Evolutionary conservation across 2,797 vertebrate genomes (phyloP), one percentile per base, ranked within the genome.

Genomic region (Malacoctenus gilli): DNA sequence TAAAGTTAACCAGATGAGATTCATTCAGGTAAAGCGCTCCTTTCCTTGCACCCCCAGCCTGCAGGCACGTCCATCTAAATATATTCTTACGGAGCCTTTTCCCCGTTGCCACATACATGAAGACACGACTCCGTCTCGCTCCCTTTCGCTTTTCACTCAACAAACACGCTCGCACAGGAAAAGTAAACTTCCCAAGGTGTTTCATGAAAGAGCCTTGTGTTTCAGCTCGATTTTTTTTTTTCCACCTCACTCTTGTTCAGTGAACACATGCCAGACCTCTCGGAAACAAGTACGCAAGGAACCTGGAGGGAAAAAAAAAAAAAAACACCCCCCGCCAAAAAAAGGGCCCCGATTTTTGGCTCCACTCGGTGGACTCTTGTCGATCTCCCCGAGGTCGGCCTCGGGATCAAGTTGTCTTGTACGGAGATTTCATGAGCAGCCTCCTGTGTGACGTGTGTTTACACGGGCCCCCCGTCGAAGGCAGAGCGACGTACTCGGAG

Each of bases 181-280:
- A 83, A 79, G 71, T 71, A 74, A 73, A 85, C 77, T 81, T 81
- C 73, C 66, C 47, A 63, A 76, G 47, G 64, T 74, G 57, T 62
- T 53, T 49, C 35, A 63, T 89, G 79, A 91, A 91, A 87, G 85
- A 80, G 21, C 35, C 77, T 75, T 85, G 75, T 89, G 87, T 90
- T 87, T 79, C 66, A 22, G 79, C 64, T 86, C 71, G 59, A 84
- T 82, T 87, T n/a, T n/a, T n/a, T n/a, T n/a, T n/a, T n/a, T 91
- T 88, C 82, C 83, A 85, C 71, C 65, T 61, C 64, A 75, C 52
- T 72, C 39, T 1, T 42, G 39, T 67, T 69, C 61, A 20, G 36
- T 55, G 67, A 84, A 66, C 56, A 74, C 75, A 72, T 52, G 62
- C 51, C 76, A 72, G 59, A 56, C 34, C 60, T 72, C 49, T 76